phyloP scores from a whole-genome alignment of 2,888 invertebrate species.

The Tetragonula carbonaria region DNA sequence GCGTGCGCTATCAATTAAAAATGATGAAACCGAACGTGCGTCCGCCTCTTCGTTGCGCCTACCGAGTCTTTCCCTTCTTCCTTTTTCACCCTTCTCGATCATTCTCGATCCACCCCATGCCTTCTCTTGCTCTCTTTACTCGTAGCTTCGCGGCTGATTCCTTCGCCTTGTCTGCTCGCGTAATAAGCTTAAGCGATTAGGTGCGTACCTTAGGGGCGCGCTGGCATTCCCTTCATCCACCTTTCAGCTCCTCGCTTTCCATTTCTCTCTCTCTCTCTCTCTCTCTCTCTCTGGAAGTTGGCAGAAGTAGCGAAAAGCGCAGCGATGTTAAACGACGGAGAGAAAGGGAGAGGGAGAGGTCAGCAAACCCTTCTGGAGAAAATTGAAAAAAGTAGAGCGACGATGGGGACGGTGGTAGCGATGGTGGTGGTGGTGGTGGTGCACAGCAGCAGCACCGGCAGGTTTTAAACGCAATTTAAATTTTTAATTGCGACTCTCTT shows the following conservation, averaged over 20 bases:
- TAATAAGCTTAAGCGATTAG: slow-evolving; percentile 82
- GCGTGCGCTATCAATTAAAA: slow-evolving; percentile 82
- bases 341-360: slow-evolving; percentile 36
- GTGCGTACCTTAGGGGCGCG: slow-evolving; percentile 69
- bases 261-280: neutral
- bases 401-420: neutral
- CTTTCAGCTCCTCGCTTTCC: slow-evolving; percentile 28
- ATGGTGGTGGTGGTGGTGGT: neutral
- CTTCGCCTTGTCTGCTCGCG: slow-evolving; percentile 70
- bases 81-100: neutral
- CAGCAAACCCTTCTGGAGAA: slow-evolving; percentile 55
- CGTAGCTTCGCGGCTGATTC: slow-evolving; percentile 49
- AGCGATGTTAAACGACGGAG: slow-evolving; percentile 27
- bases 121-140: neutral
- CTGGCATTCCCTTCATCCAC: slow-evolving; percentile 37
- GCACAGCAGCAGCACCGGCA: slow-evolving; percentile 62
- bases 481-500: slow-evolving; percentile 81
- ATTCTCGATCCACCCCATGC: neutral
- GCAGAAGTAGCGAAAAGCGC: slow-evolving; percentile 28
- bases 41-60: slow-evolving; percentile 56
- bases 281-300: neutral
- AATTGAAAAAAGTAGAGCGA: slow-evolving; percentile 70
- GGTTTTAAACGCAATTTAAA: slow-evolving; percentile 80
- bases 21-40: slow-evolving; percentile 78
- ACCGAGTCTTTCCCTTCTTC: neutral